These are phyloP conservation scores for Psittacara wagleri DNA, from an alignment of 2,113 vertebrate species.

Conservation along the genomic window DNA sequence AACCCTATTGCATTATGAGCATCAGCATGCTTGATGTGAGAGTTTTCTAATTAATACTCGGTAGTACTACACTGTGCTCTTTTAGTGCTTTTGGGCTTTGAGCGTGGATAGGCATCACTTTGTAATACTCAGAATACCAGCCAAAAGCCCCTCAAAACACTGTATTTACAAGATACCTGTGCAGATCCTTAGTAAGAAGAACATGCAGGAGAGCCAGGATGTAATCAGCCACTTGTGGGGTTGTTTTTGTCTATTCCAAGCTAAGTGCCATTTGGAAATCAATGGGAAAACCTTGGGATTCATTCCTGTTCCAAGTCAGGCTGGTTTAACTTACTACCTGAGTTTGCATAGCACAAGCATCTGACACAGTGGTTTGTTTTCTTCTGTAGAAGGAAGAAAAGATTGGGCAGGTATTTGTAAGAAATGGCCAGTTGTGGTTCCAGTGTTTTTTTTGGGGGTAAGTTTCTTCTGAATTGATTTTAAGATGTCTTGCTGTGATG, in stretches of 20 bases:
- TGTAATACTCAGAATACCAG: not conserved
- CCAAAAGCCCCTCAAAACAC: not conserved
- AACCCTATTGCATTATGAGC: not conserved
- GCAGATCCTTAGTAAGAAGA: not conserved
- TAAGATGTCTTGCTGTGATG: not conserved
- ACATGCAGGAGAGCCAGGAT: not conserved
- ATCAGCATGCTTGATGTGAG: not conserved
- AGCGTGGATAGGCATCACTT: not conserved
- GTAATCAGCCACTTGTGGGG: not conserved
- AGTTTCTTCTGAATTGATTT: not conserved
- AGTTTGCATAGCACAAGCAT: not conserved
- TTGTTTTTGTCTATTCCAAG: not conserved
- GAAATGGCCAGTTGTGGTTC: not conserved
- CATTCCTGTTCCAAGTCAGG: not conserved
- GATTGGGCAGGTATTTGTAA: not conserved
- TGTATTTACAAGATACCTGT: not conserved
- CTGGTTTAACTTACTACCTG: not conserved
- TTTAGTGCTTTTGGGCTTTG: not conserved
- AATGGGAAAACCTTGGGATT: not conserved
- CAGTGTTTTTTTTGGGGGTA: not conserved
- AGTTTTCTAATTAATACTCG: not conserved
- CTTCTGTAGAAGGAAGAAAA: not conserved
- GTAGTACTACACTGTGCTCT: not conserved
- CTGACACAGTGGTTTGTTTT: not conserved
- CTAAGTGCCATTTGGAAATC: not conserved